Evolutionary conservation across 2,797 vertebrate genomes (phyloP).

Genomic region (Tangara arthus): DNA sequence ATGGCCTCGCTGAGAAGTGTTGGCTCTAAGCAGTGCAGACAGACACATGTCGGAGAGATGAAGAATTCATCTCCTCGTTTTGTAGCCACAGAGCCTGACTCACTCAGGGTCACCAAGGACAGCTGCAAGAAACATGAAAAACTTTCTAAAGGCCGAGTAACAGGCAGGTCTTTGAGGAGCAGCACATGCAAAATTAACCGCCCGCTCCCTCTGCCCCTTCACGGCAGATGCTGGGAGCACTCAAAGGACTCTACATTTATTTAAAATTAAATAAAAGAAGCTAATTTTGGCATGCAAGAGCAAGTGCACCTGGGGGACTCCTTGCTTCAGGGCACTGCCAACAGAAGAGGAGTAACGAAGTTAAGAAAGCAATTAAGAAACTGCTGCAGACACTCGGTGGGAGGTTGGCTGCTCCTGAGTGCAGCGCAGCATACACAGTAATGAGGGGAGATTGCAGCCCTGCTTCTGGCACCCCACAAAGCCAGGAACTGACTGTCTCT

Average conservation of each 20-base stretch:
- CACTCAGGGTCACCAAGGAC: not conserved
- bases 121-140: not conserved
- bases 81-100: not conserved
- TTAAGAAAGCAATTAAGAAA: constrained; percentile 49
- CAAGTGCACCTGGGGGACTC: constrained; percentile 22
- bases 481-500: fast-evolving
- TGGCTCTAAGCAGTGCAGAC: not conserved
- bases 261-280: constrained; percentile 57
- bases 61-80: not conserved
- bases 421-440: fast-evolving
- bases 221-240: not conserved
- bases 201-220: not conserved
- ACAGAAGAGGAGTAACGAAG: constrained; percentile 6
- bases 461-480: not conserved
- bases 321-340: constrained; percentile 40
- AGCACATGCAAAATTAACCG: not conserved
- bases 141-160: not conserved
- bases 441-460: not conserved
- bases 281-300: constrained; percentile 34
- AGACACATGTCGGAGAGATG: not conserved
- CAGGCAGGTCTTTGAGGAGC: not conserved
- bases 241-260: not conserved
- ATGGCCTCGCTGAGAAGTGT: fast-evolving
- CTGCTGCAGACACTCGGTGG: not conserved
- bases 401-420: not conserved